These are phyloP conservation scores for Neofelis nebulosa DNA, from an alignment of 2,113 vertebrate genomes.

Conservation along the genomic window DNA sequence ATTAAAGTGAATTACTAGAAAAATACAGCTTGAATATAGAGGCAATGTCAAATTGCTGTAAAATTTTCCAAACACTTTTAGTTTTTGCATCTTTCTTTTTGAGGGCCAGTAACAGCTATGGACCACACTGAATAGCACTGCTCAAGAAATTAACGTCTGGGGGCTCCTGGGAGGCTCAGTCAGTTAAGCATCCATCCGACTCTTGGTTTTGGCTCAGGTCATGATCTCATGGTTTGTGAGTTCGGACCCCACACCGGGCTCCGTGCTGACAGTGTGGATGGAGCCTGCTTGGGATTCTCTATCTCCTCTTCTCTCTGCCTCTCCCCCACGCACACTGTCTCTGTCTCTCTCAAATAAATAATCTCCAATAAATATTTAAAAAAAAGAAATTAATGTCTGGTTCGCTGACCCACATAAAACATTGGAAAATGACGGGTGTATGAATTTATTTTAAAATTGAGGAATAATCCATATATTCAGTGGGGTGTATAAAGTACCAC, in stretches of 20 bases:
- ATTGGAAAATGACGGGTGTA: not conserved
- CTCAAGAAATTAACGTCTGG: not conserved
- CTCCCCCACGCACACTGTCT: too few relatives aligned
- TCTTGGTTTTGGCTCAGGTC: too few relatives aligned
- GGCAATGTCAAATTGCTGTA: not conserved
- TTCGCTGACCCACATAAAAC: not conserved
- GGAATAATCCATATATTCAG: not conserved
- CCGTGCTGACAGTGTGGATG: too few relatives aligned
- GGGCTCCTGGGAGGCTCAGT: too few relatives aligned
- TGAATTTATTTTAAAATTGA: not conserved
- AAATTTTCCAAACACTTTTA: not conserved
- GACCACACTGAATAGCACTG: not conserved
- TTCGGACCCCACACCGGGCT: too few relatives aligned
- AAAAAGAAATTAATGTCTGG: not conserved
- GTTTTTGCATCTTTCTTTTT: not conserved
- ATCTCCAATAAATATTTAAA: too few relatives aligned
- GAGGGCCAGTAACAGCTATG: rapidly evolving
- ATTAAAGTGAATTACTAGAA: constrained; percentile 16
- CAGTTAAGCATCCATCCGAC: too few relatives aligned
- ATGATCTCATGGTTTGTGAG: too few relatives aligned
- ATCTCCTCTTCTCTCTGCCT: too few relatives aligned
- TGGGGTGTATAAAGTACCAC: not conserved
- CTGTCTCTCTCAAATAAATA: too few relatives aligned
- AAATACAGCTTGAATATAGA: not conserved
- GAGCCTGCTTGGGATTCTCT: too few relatives aligned